Evolutionary conservation across 92 coral and sea anemone genomes (phyloP).

Genomic region (Blastomussa wellsi): DNA sequence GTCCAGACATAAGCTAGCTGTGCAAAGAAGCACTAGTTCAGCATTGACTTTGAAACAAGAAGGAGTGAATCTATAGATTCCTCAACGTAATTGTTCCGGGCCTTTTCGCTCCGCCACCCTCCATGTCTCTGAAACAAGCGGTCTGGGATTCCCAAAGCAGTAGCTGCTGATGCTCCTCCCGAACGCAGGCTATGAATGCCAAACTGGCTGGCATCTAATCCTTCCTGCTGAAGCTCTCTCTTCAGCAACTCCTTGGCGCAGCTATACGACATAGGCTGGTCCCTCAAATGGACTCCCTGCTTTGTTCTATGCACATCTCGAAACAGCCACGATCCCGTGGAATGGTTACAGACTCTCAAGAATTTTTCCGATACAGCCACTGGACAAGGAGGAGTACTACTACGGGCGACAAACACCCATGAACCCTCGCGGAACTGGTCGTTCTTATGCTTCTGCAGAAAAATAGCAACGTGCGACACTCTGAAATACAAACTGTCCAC

Average conservation of each 20-base stretch:
- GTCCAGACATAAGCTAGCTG: background rate
- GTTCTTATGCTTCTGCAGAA: conserved; percentile 45
- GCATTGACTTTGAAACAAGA: background rate
- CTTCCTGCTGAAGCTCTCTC: conserved; percentile 33
- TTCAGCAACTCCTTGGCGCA: conserved; percentile 49
- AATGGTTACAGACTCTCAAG: conserved; percentile 16
- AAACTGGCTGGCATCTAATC: conserved; percentile 50
- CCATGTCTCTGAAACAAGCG: conserved; percentile 1
- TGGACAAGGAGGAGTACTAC: conserved; percentile 40
- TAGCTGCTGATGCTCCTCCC: conserved; percentile 58
- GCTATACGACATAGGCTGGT: conserved; percentile 38
- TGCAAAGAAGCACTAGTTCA: background rate
- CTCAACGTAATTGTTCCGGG: conserved; percentile 39
- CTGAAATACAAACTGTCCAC: background rate
- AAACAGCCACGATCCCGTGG: conserved; percentile 1
- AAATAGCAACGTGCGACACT: conserved; percentile 37
- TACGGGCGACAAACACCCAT: conserved; percentile 38
- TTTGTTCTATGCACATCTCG: conserved; percentile 25
- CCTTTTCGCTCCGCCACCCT: conserved; percentile 35
- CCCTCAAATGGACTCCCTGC: conserved; percentile 32
- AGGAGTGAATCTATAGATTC: conserved; percentile 53
- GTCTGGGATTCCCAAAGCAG: conserved; percentile 18
- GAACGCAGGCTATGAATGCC: conserved; percentile 63
- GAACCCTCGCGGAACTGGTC: conserved; percentile 58
- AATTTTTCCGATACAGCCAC: conserved; percentile 39